Conservation (phyloP, 2,888 invertebrate genomes). For the Drosophila anomalipes region DNA sequence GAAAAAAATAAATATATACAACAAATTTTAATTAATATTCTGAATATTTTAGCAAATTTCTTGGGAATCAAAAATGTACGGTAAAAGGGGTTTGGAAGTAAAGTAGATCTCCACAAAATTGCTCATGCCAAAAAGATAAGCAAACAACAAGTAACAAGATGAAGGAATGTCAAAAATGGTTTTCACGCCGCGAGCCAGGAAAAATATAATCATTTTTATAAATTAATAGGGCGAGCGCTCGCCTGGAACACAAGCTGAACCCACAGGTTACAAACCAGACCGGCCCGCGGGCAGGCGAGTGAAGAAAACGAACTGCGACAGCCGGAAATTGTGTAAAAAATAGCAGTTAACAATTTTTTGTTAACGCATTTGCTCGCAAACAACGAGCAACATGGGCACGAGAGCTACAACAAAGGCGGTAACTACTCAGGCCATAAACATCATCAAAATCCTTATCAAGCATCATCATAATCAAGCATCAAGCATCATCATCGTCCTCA, state of each 20-base stretch:
- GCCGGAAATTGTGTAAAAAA: slow-evolving; percentile 72
- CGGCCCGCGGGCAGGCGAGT: slow-evolving; percentile 19
- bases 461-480: slow-evolving; percentile 62
- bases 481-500: slow-evolving; percentile 25
- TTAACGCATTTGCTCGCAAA: slow-evolving; percentile 56
- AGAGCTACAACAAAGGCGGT: slow-evolving; percentile 41
- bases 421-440: slow-evolving; percentile 65
- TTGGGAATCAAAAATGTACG: background rate
- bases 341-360: slow-evolving; percentile 76
- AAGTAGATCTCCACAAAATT: background rate
- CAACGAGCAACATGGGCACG: background rate
- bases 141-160: slow-evolving; percentile 5
- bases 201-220: slow-evolving; percentile 62
- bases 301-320: slow-evolving; percentile 38
- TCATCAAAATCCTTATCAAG: slow-evolving; percentile 66
- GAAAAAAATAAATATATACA: background rate
- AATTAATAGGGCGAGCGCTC: slow-evolving; percentile 65
- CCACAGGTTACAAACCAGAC: slow-evolving; percentile 37
- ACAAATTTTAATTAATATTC: background rate
- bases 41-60: background rate
- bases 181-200: slow-evolving; percentile 33
- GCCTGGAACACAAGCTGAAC: slow-evolving; percentile 22
- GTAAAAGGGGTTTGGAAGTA: background rate
- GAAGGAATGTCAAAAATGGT: slow-evolving; percentile 25
- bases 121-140: background rate